phyloP scores from a whole-genome alignment of 1,140 invertebrate species.

The Pristionchus pacificus region DNA sequence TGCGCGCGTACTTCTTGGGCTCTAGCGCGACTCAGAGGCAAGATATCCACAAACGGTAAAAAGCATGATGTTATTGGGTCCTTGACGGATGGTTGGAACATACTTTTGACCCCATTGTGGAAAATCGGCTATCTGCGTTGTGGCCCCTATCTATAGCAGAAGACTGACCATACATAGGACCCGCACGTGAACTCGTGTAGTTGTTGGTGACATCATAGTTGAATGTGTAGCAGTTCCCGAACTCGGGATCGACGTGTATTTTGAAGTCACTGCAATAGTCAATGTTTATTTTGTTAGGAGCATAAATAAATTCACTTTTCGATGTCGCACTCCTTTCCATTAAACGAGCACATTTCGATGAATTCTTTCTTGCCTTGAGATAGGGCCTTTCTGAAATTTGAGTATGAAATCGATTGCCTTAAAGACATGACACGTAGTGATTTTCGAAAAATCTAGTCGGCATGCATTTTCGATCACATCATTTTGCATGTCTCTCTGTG shows the following conservation, averaged over 20 bases:
- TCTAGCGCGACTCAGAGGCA: no score
- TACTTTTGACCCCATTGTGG: no score
- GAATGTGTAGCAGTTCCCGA: constrained; percentile 37
- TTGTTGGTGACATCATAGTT: constrained; percentile 31
- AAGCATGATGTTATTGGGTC: no score
- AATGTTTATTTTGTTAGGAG: neutral
- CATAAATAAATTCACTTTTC: constrained; percentile 18
- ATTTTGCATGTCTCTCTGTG: neutral
- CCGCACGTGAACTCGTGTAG: constrained; percentile 29
- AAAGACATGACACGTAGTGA: no score
- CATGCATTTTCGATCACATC: no score
- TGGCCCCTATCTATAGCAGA: no score
- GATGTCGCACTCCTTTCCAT: constrained; percentile 35
- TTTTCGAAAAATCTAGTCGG: no score
- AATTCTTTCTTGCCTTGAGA: constrained; percentile 31
- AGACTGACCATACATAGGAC: constrained; percentile 32
- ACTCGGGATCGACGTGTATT: constrained; percentile 32
- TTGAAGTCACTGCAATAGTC: constrained; percentile 25
- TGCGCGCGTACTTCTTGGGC: no score
- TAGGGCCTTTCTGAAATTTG: constrained; percentile 16
- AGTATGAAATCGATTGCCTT: no score
- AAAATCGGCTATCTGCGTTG: no score
- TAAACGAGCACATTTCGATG: constrained; percentile 37
- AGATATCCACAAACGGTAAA: no score
- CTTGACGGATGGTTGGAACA: no score